These are phyloP conservation scores for Meteorus sp. DNA, from an alignment of 1,140 invertebrate species.

Conservation along the genomic window DNA sequence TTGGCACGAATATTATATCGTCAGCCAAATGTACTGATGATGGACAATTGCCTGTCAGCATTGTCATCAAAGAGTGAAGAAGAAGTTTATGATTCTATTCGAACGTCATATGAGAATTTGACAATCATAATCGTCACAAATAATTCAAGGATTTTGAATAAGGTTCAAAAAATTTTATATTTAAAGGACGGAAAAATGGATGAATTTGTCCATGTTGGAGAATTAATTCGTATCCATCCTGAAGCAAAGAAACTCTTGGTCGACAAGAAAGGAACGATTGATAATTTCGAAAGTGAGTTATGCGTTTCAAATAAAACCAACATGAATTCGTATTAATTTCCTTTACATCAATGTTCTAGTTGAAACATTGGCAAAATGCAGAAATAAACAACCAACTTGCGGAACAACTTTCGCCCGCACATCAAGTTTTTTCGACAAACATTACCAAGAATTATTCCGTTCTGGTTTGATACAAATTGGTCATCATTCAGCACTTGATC, in stretches of 20 bases:
- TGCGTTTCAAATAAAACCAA: too few species aligned
- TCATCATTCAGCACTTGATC: not conserved
- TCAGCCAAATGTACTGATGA: conserved; percentile 9
- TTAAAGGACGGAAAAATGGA: conserved; percentile 1
- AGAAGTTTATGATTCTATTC: not conserved
- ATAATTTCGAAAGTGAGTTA: conserved; percentile 11
- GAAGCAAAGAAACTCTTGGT: not conserved
- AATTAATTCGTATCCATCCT: not conserved
- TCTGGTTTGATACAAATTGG: conserved; percentile 13
- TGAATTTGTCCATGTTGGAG: not conserved
- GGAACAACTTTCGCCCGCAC: not conserved
- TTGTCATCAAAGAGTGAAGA: conserved; percentile 10
- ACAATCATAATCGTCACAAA: conserved; percentile 14
- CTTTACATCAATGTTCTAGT: not conserved
- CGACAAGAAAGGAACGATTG: not conserved
- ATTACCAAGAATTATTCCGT: conserved; percentile 6
- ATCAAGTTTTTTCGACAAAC: conserved; percentile 7
- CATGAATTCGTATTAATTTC: too few species aligned
- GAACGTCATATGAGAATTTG: not conserved
- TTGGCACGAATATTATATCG: conserved; percentile 14
- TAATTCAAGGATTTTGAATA: conserved; percentile 9
- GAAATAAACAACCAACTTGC: not conserved
- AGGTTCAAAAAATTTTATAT: conserved; percentile 17
- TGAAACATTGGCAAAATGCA: conserved; percentile 7
- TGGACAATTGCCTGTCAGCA: conserved; percentile 14